Conservation (phyloP, 2,888 invertebrate genomes). For the Plebejus anna region DNA sequence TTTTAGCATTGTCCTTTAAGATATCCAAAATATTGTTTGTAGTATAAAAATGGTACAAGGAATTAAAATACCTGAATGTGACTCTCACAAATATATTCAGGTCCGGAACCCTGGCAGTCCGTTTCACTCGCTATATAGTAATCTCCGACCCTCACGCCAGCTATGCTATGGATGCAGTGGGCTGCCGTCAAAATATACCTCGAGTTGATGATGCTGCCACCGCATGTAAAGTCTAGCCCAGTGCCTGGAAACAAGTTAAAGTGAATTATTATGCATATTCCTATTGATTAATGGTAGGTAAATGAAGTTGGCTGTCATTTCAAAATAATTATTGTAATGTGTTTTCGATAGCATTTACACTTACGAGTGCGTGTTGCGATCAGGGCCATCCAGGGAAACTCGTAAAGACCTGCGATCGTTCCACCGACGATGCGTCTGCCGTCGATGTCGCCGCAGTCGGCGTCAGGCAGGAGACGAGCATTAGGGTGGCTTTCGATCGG, state of each 20-base stretch:
- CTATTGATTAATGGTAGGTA: background rate
- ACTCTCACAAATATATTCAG: constrained; percentile 12
- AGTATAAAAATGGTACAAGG: background rate
- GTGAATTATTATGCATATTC: background rate
- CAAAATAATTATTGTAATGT: background rate
- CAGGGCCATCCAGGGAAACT: constrained; percentile 84
- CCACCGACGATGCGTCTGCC: constrained; percentile 76
- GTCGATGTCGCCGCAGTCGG: constrained; percentile 68
- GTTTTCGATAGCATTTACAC: background rate
- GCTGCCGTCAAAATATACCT: constrained; percentile 67
- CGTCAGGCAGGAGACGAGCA: constrained; percentile 37
- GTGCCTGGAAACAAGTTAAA: constrained; percentile 31
- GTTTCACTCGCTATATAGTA: background rate
- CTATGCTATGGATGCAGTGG: constrained; percentile 50
- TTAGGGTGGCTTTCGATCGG: constrained; percentile 38
- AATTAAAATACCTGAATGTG: constrained; percentile 27
- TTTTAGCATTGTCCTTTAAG: too few relatives aligned
- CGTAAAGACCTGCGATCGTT: constrained; percentile 66
- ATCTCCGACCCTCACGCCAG: constrained; percentile 49
- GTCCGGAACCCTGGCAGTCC: constrained; percentile 23
- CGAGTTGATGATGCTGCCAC: constrained; percentile 63
- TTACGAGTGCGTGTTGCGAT: constrained; percentile 63
- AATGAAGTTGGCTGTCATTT: background rate
- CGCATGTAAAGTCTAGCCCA: constrained; percentile 55
- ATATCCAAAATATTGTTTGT: too few relatives aligned